These are phyloP conservation scores for Scaptomyza parva DNA, from an alignment of 2,888 invertebrate genomes.

Conservation along the genomic window DNA sequence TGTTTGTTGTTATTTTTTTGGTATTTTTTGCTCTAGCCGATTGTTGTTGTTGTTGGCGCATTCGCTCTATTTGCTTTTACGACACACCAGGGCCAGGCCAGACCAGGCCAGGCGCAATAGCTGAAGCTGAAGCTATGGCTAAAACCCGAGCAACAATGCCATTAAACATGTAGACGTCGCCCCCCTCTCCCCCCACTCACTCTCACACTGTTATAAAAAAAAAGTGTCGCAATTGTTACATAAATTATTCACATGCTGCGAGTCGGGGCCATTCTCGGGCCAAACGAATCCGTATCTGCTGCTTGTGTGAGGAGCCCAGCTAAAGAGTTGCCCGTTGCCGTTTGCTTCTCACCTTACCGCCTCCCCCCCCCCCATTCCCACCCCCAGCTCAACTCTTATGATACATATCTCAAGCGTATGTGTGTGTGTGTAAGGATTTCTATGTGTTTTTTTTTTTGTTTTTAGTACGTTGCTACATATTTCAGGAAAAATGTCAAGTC, in stretches of 20 bases:
- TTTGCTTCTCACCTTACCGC: neutral
- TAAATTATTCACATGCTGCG: slow-evolving; percentile 72
- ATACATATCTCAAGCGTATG: slow-evolving; percentile 11
- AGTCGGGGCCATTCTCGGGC: slow-evolving; percentile 34
- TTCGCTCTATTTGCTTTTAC: slow-evolving; percentile 77
- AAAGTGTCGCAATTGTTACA: slow-evolving; percentile 80
- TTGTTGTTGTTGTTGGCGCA: slow-evolving; percentile 12
- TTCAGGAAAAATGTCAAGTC: slow-evolving; percentile 72
- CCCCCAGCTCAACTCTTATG: slow-evolving; percentile 30
- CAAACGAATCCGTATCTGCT: slow-evolving; percentile 32
- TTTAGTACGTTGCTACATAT: slow-evolving; percentile 50
- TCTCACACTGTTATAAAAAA: slow-evolving; percentile 34
- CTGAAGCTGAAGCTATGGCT: slow-evolving; percentile 21
- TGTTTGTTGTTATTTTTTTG: neutral
- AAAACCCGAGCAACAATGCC: slow-evolving; percentile 74
- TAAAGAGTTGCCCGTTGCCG: slow-evolving; percentile 67
- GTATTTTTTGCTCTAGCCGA: neutral
- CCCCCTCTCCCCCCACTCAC: neutral
- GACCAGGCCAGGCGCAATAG: neutral
- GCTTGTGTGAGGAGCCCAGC: slow-evolving; percentile 30
- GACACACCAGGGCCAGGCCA: slow-evolving; percentile 70
- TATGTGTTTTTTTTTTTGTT: slow-evolving; percentile 1
- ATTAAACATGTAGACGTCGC: slow-evolving; percentile 66
- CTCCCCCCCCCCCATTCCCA: neutral
- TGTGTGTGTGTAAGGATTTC: slow-evolving; percentile 5